Evolutionary conservation across 2,797 vertebrate species (phyloP).

Genomic region (Sebastes hubbsi): DNA sequence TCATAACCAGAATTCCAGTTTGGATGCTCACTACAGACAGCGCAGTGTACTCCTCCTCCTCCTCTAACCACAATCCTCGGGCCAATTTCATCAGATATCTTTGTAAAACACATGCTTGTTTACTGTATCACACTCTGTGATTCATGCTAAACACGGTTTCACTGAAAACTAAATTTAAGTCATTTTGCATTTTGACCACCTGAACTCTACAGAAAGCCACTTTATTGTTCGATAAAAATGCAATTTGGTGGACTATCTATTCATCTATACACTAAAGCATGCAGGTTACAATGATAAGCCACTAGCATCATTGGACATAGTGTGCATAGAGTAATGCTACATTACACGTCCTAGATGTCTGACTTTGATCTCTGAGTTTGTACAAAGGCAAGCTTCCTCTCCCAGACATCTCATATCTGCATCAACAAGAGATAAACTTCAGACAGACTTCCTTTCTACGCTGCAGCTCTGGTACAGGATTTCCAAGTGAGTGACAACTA

Average conservation of each 20-base stretch:
- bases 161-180: neutral
- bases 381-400: constrained; percentile 20
- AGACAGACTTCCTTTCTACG: constrained; percentile 34
- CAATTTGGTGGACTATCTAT: neutral
- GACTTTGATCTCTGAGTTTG: constrained; percentile 34
- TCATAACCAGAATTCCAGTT: constrained; percentile 4
- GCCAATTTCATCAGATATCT: constrained; percentile 11
- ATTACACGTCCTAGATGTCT: neutral
- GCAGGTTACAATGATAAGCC: neutral
- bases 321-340: neutral
- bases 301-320: neutral
- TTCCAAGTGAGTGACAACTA: neutral
- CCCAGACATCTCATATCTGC: constrained; percentile 22
- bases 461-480: neutral
- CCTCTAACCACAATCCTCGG: neutral
- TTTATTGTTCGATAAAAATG: neutral
- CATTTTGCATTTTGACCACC: neutral
- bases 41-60: neutral
- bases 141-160: constrained; percentile 1
- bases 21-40: neutral
- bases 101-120: constrained; percentile 32
- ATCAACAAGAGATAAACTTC: constrained; percentile 27
- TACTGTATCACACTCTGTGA: constrained; percentile 10
- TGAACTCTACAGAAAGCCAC: neutral
- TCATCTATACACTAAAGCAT: neutral